Evolutionary conservation across 1,140 invertebrate species (phyloP), one percentile per base, ranked within the genome.

Genomic region (Drosophila pseudoobscura): DNA sequence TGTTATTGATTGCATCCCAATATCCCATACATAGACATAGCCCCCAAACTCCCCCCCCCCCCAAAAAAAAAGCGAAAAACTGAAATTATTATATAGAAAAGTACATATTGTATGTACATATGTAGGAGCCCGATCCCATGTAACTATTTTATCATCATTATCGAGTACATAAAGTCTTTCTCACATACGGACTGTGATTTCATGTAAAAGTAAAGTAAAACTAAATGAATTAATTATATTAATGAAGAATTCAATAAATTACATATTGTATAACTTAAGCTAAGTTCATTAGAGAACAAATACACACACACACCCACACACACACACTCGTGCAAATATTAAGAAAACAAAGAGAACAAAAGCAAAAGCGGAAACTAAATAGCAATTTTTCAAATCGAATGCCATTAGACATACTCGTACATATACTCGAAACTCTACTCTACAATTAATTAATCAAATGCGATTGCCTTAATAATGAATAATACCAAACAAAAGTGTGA

Each of bases 171-270:
- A 83, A 88, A 69, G 84, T 88, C 87, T 91, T 89, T 91, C 83
- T 91, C 90, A 91, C 90, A 91, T 91, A 91, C 90, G 90, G 90
- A 91, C 90, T 91, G 90, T 91, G 90, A 91, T 91, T 91, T 91
- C 84, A 75, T 72, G 75, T 55, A 80, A 47, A 59, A 75, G 60
- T 75, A 71, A 57, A 54, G 62, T 54, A 87, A 73, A 62, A 66
- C 6, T 41, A 54, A 69, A 82, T 74, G 62, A 75, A 75, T 69
- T 70, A 75, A 75, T 69, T 70, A 59, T 75, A 75, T 76, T 70
- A 49, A 75, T 49, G 39, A 66, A 39, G n/a, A 39, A 61, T 61
- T 70, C 41, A 61, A 73, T 43, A 62, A 56, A 70, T 58, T 68
- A 64, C 53, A 69, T 63, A 55, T 46, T 24, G 35, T 44, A 55